These are phyloP conservation scores for Bolinopsis microptera DNA, from an alignment of 37 sponge, comb jelly and placozoan species.

Conservation along the genomic window DNA sequence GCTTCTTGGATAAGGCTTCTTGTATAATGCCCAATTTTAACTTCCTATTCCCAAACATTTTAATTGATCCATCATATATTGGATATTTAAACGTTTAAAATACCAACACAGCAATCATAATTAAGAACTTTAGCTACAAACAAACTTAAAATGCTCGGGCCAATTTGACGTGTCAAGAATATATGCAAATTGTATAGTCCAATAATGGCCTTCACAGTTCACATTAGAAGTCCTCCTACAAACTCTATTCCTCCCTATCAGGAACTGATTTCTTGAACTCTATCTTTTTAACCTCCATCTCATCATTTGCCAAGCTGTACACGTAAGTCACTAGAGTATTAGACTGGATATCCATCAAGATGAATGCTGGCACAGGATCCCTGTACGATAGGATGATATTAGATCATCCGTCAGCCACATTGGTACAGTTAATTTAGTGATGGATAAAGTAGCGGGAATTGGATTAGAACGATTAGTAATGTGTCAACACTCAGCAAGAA, in stretches of 20 bases:
- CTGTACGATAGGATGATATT: not conserved
- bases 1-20: too few relatives aligned
- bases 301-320: slow-evolving; percentile 86
- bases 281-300: slow-evolving; percentile 90
- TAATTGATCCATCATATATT: too few relatives aligned
- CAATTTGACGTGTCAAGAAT: too few relatives aligned
- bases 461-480: too few relatives aligned
- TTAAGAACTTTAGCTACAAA: too few relatives aligned
- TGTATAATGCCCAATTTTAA: too few relatives aligned
- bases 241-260: slow-evolving; percentile 26
- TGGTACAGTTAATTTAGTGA: not conserved
- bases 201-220: not conserved
- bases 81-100: too few relatives aligned
- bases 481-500: too few relatives aligned
- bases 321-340: slow-evolving; percentile 82
- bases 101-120: too few relatives aligned
- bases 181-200: too few relatives aligned
- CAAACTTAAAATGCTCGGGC: too few relatives aligned
- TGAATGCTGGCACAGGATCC: slow-evolving; percentile 84
- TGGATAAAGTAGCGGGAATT: not conserved
- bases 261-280: slow-evolving; percentile 74
- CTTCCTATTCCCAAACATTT: too few relatives aligned
- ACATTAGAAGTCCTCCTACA: not conserved
- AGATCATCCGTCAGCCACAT: not conserved
- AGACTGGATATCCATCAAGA: slow-evolving; percentile 97